Percentiles rank a stretch among this genome's conserved stretches.
These are phyloP conservation scores for Anolis apletophallus DNA, from an alignment of 2,797 vertebrate genomes.

Conservation along the genomic window DNA sequence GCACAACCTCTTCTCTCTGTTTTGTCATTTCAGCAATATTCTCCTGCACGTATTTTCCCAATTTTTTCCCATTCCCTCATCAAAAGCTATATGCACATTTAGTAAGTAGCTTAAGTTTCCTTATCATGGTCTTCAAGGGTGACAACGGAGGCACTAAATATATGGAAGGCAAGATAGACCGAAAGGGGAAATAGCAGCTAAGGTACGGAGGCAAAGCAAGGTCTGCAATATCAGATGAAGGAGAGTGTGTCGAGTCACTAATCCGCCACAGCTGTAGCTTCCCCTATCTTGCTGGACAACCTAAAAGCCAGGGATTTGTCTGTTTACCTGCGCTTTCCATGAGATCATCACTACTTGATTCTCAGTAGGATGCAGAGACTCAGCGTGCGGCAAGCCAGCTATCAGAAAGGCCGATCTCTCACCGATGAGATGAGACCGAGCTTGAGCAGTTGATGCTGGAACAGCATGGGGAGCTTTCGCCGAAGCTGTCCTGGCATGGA, in stretches of 20 bases:
- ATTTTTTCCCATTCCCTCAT: neutral
- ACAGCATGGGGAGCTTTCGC: neutral
- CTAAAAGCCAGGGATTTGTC: neutral
- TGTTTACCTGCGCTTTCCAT: neutral
- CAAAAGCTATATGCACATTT: slow-evolving; percentile 4
- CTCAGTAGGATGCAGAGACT: neutral
- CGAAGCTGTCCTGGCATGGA: neutral
- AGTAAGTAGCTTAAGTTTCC: slow-evolving; percentile 23
- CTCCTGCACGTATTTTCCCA: too few relatives aligned
- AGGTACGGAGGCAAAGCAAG: neutral
- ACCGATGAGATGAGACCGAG: neutral
- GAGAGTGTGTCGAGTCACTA: neutral
- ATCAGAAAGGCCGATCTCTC: neutral
- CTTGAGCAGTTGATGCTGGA: neutral
- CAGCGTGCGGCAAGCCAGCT: neutral
- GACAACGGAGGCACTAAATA: slow-evolving; percentile 7
- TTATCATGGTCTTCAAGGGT: slow-evolving; percentile 17
- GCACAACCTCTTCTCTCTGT: neutral
- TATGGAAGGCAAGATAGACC: slow-evolving; percentile 7
- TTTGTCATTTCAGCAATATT: neutral
- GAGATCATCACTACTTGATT: neutral
- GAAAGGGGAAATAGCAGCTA: neutral
- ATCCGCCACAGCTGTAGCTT: neutral
- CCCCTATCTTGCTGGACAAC: neutral
- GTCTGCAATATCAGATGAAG: neutral